A percentile compares a stretch with the other conserved stretches of the same genome.
These are phyloP conservation scores for Melanotaenia duboulayi DNA, from an alignment of 2,113 vertebrate genomes.

Conservation along the genomic window DNA sequence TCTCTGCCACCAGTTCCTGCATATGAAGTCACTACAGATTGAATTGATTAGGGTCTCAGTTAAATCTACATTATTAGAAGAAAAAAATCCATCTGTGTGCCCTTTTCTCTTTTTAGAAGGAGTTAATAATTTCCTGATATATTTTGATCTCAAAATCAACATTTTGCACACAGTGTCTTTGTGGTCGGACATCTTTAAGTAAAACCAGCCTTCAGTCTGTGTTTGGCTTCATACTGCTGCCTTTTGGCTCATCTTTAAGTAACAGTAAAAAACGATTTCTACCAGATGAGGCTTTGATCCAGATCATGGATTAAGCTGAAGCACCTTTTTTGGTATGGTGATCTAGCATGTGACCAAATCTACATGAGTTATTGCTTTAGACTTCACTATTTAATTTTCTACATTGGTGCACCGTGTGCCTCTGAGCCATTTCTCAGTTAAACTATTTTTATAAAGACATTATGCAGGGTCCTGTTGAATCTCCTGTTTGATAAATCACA, in stretches of 20 bases:
- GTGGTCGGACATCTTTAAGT: neutral
- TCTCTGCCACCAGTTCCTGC: neutral
- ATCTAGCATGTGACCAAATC: neutral
- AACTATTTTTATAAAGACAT: neutral
- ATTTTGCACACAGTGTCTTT: neutral
- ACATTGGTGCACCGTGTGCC: neutral
- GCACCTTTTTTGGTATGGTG: neutral
- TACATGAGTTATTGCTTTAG: neutral
- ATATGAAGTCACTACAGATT: neutral
- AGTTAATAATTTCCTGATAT: neutral
- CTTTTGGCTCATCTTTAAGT: neutral
- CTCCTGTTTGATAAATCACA: too few species aligned
- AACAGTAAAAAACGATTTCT: neutral
- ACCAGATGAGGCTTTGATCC: neutral
- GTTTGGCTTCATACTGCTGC: constrained; percentile 4
- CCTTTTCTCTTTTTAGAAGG: too few species aligned
- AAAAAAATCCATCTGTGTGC: too few species aligned
- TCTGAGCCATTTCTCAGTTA: neutral
- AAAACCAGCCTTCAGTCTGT: neutral
- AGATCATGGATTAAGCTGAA: neutral
- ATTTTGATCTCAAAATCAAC: neutral
- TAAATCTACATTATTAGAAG: neutral
- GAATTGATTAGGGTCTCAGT: neutral
- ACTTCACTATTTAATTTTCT: neutral
- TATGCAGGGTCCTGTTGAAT: too few species aligned